Base-by-base conservation (phyloP, 2,888 invertebrate species). In the Trypoxylon attenuatum region DNA sequence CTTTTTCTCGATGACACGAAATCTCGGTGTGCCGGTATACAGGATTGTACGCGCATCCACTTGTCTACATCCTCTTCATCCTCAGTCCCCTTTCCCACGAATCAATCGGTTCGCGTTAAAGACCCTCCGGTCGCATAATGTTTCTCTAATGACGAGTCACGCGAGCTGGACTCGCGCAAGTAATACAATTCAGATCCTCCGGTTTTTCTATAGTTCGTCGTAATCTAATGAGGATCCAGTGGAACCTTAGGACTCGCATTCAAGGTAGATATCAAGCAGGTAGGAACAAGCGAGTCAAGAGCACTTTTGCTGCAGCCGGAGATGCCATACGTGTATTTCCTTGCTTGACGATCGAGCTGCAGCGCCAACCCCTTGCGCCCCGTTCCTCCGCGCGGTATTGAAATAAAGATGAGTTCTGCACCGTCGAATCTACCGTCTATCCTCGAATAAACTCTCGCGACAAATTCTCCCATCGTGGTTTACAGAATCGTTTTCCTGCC, bases 141-240 rank as follows among this genome's bases (percentile, higher is more conserved):
- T n/a, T n/a, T n/a, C n/a, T n/a, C n/a, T n/a, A n/a, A n/a, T n/a
- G n/a, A n/a, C n/a, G n/a, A n/a, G n/a, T n/a, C n/a, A n/a, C n/a
- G n/a, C n/a, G n/a, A n/a, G n/a, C n/a, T 25, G 42, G 25, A 19
- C 47, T 21, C 53, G 1, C 13, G 2, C 22, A 19, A 41, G 22
- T 46, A 46, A 62, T 13, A 51, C 6, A 23, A 15, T 13, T n/a
- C 16, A 6, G 43, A 38, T 41, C 22, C 19, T 27, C 15, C 13
- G 27, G 42, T 15, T 39, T 22, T 43, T 25, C 47, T 43, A 22
- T 16, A 42, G 33, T 33, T 59, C 43, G 21, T 19, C 51, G 59
- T 55, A 38, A 59, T 67, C 47, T 59, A 59, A 64, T 43, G 60
- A 52, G 56, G 38, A 52, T 52, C 33, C 47, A 41, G 51, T 42